phyloP scores from a whole-genome alignment of 1,140 invertebrate species.

The Penaeus vannamei region DNA sequence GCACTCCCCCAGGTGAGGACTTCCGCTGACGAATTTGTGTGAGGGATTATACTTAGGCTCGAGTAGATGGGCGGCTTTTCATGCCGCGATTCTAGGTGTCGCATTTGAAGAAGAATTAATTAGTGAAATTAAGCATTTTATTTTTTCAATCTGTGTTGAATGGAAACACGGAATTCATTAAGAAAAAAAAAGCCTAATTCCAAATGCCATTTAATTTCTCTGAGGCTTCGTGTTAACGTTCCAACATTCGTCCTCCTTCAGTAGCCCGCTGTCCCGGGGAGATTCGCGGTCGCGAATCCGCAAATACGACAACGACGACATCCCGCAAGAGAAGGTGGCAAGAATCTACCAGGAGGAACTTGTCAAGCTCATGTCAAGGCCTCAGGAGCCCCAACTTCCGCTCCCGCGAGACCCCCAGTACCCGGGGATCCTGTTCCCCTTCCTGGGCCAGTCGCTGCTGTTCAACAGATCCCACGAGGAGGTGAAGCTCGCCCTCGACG shows the following conservation, averaged over 20 bases:
- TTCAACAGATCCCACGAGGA: slow-evolving; percentile 81
- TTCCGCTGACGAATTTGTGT: background rate
- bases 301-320: slow-evolving; percentile 87
- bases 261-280: slow-evolving; percentile 81
- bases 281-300: slow-evolving; percentile 70
- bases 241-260: slow-evolving; percentile 79
- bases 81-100: no score
- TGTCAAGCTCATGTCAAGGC: slow-evolving; percentile 89
- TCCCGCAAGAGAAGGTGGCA: slow-evolving; percentile 96
- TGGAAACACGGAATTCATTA: no score
- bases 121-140: no score
- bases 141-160: no score
- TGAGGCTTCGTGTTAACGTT: background rate
- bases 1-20: slow-evolving; percentile 66
- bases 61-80: no score
- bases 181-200: no score
- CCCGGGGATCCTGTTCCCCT: slow-evolving; percentile 65
- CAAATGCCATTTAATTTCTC: no score
- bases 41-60: no score
- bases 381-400: slow-evolving; percentile 72
- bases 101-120: no score
- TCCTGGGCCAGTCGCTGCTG: slow-evolving; percentile 65
- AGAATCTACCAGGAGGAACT: slow-evolving; percentile 97
- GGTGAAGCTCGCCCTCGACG: slow-evolving; percentile 89
- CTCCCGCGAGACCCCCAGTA: slow-evolving; percentile 68